Base-by-base conservation (phyloP, 2,888 invertebrate species). In the Ryuthela nishihirai region DNA sequence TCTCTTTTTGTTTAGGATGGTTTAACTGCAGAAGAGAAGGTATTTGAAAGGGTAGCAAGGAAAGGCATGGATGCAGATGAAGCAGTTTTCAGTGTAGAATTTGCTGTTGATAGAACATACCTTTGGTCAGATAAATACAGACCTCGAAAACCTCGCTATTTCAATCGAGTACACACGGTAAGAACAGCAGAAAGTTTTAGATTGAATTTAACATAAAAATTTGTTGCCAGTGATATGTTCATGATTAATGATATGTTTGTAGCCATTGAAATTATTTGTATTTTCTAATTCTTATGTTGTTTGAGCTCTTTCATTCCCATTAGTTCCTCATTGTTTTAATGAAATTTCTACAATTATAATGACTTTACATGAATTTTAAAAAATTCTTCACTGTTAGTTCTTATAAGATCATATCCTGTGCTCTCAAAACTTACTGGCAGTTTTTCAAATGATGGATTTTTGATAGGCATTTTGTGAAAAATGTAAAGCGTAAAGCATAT, bases 71-170 rank as follows among this genome's bases (percentile, higher is more conserved):
- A 82, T 35, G 82, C 81, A 36, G 94, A 92, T 70, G 95, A 94
- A 76, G 91, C 87, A 1, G 84, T 85, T 71, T 95, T 97, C 78
- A 88, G 91, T 55, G 94, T 90, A 40, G 89, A 97, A 81, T 83
- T 88, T 72, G 38, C 40, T 15, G 29, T 56, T 81, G 85, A 85
- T 61, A 87, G 90, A 76, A 85, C 90, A 9, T 90, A 91, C 70
- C 77, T 92, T 24, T 98, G 98, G 93, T 93, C 95, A 0, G 98
- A 99, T 76, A 99, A 98, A 77, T 99, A 98, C 75, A 79, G 98
- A 10, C 99, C 99, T 0, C 77, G 98, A 41, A 99, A 99, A 72
- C 99, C 99, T 1, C 77, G 98, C 18, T 99, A 99, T 77, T 97
- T 99, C 78, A 99, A 99, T 79, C 75, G 82, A 58, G 81, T 82